phyloP scores from a whole-genome alignment of 2,113 vertebrate species.

The Ochotona princeps region DNA sequence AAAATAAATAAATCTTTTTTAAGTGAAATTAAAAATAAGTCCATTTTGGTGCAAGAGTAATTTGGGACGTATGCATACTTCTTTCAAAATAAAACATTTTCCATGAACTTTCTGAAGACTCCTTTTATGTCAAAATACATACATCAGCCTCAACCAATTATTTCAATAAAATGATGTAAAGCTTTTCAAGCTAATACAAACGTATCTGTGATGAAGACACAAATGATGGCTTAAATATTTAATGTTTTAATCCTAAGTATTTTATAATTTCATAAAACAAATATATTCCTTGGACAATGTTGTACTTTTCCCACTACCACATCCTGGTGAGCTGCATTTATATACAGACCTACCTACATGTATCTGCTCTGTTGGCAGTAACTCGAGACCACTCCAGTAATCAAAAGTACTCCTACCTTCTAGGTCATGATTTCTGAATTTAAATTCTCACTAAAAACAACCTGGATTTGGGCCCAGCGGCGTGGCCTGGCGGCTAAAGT shows the following conservation, averaged over 20 bases:
- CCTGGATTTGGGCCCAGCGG: too few relatives aligned
- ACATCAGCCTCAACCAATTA: background rate
- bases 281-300: slow-evolving; percentile 8
- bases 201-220: background rate
- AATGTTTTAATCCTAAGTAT: background rate
- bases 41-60: too few relatives aligned
- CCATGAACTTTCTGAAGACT: too few relatives aligned
- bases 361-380: background rate
- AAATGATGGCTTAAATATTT: background rate
- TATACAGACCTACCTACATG: background rate
- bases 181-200: background rate
- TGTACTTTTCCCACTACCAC: background rate
- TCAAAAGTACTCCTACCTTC: background rate
- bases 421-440: slow-evolving; percentile 27
- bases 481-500: too few relatives aligned
- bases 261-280: slow-evolving; percentile 50
- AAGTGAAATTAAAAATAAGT: too few relatives aligned
- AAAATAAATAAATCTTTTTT: too few relatives aligned
- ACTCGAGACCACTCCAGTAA: slow-evolving; percentile 12
- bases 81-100: too few relatives aligned
- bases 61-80: too few relatives aligned
- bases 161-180: slow-evolving; percentile 12
- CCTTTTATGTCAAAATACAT: background rate
- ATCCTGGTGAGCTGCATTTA: background rate
- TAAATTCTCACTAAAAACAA: slow-evolving; percentile 24